Percentiles rank a stretch among this genome's conserved stretches.
phyloP scores from a whole-genome alignment of 2,113 vertebrate genomes.

The Ophthalmolycus amberensis region DNA sequence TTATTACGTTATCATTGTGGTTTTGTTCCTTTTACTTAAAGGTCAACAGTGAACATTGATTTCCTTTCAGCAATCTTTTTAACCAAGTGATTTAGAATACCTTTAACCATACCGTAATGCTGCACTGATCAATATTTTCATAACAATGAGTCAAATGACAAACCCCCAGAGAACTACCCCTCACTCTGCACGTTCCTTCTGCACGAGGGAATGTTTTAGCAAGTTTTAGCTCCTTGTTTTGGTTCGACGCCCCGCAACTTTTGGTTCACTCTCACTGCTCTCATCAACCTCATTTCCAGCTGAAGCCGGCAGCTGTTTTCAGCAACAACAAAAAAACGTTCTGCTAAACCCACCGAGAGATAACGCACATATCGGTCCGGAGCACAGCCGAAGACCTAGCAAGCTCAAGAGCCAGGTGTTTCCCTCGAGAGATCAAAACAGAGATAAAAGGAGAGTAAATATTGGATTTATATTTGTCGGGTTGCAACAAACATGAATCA shows the following conservation, averaged over 20 bases:
- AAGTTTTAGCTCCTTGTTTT: background rate
- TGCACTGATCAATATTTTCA: background rate
- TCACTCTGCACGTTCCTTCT: background rate
- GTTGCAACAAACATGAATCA: background rate
- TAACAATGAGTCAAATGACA: background rate
- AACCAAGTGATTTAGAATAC: background rate
- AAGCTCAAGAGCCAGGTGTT: background rate
- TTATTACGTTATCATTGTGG: background rate
- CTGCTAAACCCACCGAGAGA: background rate
- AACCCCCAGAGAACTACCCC: background rate
- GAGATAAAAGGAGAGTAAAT: background rate
- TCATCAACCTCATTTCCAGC: background rate
- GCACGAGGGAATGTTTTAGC: background rate
- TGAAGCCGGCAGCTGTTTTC: no score
- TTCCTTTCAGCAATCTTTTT: background rate
- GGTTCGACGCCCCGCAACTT: background rate
- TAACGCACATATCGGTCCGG: background rate
- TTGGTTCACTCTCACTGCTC: background rate
- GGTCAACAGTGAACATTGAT: background rate
- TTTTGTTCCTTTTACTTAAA: background rate
- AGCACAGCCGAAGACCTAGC: background rate
- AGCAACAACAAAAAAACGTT: background rate
- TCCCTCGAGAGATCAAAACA: constrained; percentile 1
- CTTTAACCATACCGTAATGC: background rate
- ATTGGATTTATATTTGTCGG: background rate